These are phyloP conservation scores for Eilema griseolum DNA, from an alignment of 2,888 invertebrate species.

Conservation along the genomic window DNA sequence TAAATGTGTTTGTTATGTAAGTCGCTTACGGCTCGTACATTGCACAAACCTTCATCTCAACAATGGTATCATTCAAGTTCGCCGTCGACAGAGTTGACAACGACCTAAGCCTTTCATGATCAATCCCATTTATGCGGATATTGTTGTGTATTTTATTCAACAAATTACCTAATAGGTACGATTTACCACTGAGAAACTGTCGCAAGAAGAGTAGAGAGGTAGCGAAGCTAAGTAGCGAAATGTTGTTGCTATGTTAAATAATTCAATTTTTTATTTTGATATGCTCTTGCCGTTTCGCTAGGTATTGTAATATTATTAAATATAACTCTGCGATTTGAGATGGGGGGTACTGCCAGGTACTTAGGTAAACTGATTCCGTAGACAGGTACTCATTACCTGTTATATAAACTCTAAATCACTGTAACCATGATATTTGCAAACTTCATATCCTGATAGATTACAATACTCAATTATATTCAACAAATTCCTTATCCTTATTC, in stretches of 20 bases:
- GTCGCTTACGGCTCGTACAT: constrained; percentile 53
- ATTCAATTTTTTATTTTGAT: background rate
- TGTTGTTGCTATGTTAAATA: constrained; percentile 23
- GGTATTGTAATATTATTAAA: too few species aligned
- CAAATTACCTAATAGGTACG: constrained; percentile 34
- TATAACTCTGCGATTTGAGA: too few species aligned
- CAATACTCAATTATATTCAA: background rate
- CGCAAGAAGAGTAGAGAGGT: constrained; percentile 22
- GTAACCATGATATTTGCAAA: constrained; percentile 4
- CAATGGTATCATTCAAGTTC: constrained; percentile 67
- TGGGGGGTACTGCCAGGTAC: too few species aligned
- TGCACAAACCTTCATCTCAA: constrained; percentile 42
- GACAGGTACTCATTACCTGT: background rate
- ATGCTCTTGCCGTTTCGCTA: too few species aligned
- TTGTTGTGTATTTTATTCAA: constrained; percentile 36
- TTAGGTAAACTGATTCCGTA: background rate
- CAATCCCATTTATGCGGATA: constrained; percentile 38
- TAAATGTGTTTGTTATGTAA: constrained; percentile 28
- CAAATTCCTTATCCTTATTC: background rate
- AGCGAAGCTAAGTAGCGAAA: constrained; percentile 24
- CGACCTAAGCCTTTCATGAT: constrained; percentile 58
- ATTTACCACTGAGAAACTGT: constrained; percentile 16
- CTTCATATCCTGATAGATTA: background rate
- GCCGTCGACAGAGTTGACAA: constrained; percentile 52
- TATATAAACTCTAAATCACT: background rate